Percentiles rank a stretch among this genome's conserved stretches.
Evolutionary conservation across 1,140 invertebrate genomes (phyloP).

Genomic region (Pentalonia nigronervosa): DNA sequence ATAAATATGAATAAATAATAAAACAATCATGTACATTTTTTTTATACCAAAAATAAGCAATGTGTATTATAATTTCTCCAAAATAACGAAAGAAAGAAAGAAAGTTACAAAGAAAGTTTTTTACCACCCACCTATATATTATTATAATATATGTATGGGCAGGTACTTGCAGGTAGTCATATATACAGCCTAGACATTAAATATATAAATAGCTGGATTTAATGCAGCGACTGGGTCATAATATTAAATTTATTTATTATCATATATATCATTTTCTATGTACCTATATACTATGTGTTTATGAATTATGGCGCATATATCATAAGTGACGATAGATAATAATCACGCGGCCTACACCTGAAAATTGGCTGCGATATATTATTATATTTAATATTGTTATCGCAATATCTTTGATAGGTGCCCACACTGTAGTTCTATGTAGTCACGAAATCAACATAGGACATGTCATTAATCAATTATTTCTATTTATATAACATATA

Average conservation of each 20-base stretch:
- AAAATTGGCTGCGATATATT: not conserved
- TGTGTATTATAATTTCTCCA: not conserved
- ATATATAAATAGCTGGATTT: not conserved
- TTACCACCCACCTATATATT: not conserved
- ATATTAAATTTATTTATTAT: not conserved
- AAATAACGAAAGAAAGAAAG: too few species aligned
- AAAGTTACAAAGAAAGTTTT: too few species aligned
- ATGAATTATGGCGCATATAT: slow-evolving; percentile 1
- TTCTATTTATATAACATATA: not conserved
- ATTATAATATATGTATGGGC: too few species aligned
- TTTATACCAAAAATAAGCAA: not conserved
- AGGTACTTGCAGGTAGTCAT: too few species aligned
- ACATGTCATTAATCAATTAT: slow-evolving; percentile 9
- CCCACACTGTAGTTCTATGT: not conserved
- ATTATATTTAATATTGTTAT: not conserved
- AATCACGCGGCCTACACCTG: not conserved
- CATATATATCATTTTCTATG: not conserved
- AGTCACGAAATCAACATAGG: not conserved
- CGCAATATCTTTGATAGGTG: not conserved
- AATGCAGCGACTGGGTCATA: not conserved
- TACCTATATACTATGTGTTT: not conserved
- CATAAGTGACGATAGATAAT: not conserved
- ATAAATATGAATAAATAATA: not conserved
- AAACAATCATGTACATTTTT: not conserved
- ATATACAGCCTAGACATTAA: not conserved